phyloP scores from a whole-genome alignment of 2,888 invertebrate species.

The Polylopha cassiicola region DNA sequence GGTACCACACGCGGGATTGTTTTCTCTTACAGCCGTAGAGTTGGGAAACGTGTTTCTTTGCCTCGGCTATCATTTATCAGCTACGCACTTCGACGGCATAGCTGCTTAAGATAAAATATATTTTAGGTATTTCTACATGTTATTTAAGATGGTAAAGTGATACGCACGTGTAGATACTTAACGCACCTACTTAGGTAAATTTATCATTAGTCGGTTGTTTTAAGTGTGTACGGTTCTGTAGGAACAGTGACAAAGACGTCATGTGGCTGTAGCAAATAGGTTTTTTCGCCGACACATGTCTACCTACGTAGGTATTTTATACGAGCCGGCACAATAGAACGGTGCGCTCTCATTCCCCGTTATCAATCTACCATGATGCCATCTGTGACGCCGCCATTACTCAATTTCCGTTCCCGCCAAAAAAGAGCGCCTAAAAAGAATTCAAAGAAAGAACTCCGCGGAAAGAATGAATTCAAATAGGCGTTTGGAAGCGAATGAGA shows the following conservation, averaged over 20 bases:
- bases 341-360: constrained; percentile 60
- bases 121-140: constrained; percentile 16
- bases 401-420: constrained; percentile 70
- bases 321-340: constrained; percentile 54
- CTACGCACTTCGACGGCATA: constrained; percentile 33
- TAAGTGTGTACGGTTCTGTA: constrained; percentile 4
- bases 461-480: constrained; percentile 39
- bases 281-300: constrained; percentile 11
- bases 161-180: constrained; percentile 3
- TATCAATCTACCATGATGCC: constrained; percentile 76
- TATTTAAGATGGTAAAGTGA: constrained; percentile 11
- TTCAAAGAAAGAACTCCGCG: constrained; percentile 33
- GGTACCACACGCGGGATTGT: constrained; percentile 68
- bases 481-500: constrained; percentile 42
- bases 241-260: constrained; percentile 2
- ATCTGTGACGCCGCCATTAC: constrained; percentile 73
- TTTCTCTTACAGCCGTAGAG: constrained; percentile 60
- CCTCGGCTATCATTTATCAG: constrained; percentile 58
- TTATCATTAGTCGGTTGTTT: constrained; percentile 4
- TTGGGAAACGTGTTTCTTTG: constrained; percentile 65
- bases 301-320: constrained; percentile 24
- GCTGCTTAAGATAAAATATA: constrained; percentile 39
- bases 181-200: constrained; percentile 1
- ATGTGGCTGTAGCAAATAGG: constrained; percentile 4
- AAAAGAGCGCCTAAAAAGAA: constrained; percentile 56